phyloP scores from a whole-genome alignment of 1,140 invertebrate genomes.

The Varroa destructor region DNA sequence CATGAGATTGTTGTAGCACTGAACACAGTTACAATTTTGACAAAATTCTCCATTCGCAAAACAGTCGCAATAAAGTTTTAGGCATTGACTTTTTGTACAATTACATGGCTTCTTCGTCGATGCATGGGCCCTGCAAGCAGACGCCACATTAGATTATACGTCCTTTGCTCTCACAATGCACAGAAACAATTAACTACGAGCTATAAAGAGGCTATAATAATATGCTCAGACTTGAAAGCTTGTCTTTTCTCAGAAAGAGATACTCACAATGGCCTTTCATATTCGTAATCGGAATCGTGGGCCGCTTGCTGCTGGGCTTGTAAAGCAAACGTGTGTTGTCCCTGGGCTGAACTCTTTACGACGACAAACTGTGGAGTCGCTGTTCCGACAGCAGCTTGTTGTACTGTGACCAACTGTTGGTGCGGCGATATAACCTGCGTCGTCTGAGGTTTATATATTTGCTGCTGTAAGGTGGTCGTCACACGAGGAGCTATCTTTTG shows the following conservation, averaged over 20 bases:
- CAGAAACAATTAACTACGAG: no score
- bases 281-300: conserved; percentile 16
- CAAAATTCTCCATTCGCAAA: conserved; percentile 99
- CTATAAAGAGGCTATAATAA: no score
- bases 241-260: no score
- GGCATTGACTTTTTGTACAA: conserved; percentile 95
- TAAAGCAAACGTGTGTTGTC: conserved; percentile 5
- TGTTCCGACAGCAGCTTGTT: neutral
- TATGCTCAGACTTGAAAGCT: no score
- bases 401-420: conserved; percentile 6
- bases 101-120: conserved; percentile 83
- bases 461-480: conserved; percentile 1
- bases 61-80: conserved; percentile 98
- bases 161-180: no score
- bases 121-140: neutral
- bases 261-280: neutral
- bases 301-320: neutral
- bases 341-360: neutral
- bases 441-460: neutral
- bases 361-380: conserved; percentile 6
- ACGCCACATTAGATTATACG: no score
- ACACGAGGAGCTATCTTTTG: conserved; percentile 19
- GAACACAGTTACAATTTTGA: conserved; percentile 92
- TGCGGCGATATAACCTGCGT: neutral
- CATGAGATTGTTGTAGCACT: conserved; percentile 91